Base-by-base conservation (phyloP, 2,888 invertebrate genomes). In the Aphelenchoides bicaudatus region DNA sequence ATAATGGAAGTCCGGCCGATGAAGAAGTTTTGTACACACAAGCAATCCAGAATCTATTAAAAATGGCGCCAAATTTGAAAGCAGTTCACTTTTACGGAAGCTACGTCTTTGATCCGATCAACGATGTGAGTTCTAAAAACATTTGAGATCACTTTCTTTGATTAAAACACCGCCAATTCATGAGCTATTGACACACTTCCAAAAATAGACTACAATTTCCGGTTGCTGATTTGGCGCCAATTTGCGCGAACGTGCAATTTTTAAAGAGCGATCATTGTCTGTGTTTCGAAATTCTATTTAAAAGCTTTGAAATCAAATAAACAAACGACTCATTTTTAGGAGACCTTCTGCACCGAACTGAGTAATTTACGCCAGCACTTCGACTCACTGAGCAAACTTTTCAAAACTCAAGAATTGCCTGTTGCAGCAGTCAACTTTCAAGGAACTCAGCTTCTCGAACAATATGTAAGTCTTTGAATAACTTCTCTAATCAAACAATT, bases 1-100 rank as follows among this genome's bases (percentile, higher is more conserved):
- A 43, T 19, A 43, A 43, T n/a, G 43, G 43, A 43, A 43, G 21
- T 10, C 43, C 43, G 10, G 43, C 43, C 16, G 43, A 43, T 21
- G 25, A 19, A 25, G 43, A 43, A n/a, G 43, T 25, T n/a, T 43
- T 43, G 8, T 43, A 43, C 43, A n/a, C 23, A 8, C 43, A 21
- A 10, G 43, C 43, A 19, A 43, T 21, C 16, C 16, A 8, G 10
- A 43, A 43, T 21, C 23, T 43, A 25, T 8, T 21, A 6, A 43
- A 43, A 25, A 43, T 43, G 10, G 43, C 43, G 23, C 43, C 43
- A 10, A 6, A 43, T 6, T 19, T 43, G 21, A 10, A 6, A 25
- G 16, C 43, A 25, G 25, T 43, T 25, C 16, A 19, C 43, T 43
- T 43, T n/a, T 21, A 43, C 43, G 43, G 43, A 10, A 25, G 43